These are phyloP conservation scores for Crax fasciolata DNA, from an alignment of 2,797 vertebrate genomes.

Conservation along the genomic window DNA sequence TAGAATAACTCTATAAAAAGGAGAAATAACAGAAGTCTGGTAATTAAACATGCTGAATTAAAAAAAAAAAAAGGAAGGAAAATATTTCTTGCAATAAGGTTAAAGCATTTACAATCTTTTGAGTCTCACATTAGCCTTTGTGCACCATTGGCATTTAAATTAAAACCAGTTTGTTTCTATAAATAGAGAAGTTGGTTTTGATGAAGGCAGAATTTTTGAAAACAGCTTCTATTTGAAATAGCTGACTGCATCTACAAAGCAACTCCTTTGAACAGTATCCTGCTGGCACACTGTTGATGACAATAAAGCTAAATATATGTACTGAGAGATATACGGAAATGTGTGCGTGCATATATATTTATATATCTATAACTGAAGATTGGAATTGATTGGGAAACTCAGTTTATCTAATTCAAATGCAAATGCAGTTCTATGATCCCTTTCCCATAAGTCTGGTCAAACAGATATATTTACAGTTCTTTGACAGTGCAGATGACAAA, in stretches of 20 bases:
- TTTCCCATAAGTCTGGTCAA: not conserved
- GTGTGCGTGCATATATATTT: not conserved
- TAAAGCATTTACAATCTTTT: conserved; percentile 50
- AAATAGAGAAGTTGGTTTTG: conserved; percentile 59
- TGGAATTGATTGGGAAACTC: not conserved
- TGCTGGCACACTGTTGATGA: conserved; percentile 12
- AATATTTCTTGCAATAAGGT: conserved; percentile 61
- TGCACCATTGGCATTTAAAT: conserved; percentile 59
- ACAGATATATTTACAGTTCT: not conserved
- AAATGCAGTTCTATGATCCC: not conserved
- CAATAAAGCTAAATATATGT: conserved; percentile 39
- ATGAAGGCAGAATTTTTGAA: conserved; percentile 40
- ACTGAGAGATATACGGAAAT: not conserved
- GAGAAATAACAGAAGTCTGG: conserved; percentile 39
- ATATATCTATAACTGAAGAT: not conserved
- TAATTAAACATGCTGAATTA: conserved; percentile 46
- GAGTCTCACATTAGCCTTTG: not conserved
- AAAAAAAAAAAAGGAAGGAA: not conserved
- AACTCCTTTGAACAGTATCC: conserved; percentile 34
- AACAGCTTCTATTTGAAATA: conserved; percentile 34
- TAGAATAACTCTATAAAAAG: conserved; percentile 38
- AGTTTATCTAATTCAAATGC: not conserved
- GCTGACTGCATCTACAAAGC: conserved; percentile 42
- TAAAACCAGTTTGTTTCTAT: conserved; percentile 12
- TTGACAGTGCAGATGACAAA: not conserved